Percentiles rank a stretch among this genome's conserved stretches.
These are phyloP conservation scores for Falcunculus frontatus DNA, from an alignment of 2,113 vertebrate species.

Conservation along the genomic window DNA sequence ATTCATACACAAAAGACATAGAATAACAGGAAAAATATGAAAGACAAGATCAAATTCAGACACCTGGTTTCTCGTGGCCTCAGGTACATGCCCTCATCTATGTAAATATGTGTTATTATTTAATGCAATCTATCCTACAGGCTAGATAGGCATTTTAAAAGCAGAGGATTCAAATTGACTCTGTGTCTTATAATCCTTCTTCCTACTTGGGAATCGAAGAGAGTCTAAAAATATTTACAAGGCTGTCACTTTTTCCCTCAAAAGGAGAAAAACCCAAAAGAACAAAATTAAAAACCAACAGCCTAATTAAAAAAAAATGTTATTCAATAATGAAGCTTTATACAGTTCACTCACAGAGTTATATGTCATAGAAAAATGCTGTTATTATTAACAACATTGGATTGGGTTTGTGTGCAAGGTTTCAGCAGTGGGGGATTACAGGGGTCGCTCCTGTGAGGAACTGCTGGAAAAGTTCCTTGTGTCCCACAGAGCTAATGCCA, in stretches of 20 bases:
- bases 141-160: background rate
- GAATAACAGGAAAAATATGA: background rate
- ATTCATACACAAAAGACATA: background rate
- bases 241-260: background rate
- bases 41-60: background rate
- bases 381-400: background rate
- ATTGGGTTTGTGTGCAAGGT: background rate
- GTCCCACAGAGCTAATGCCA: background rate
- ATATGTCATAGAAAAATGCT: background rate
- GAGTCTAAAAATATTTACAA: background rate
- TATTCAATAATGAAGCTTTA: background rate
- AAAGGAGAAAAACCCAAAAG: accelerated
- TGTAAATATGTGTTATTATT: background rate
- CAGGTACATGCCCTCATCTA: background rate
- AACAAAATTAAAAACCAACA: background rate
- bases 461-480: background rate
- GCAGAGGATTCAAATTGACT: background rate
- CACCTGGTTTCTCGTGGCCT: background rate
- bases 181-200: background rate
- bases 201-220: background rate
- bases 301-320: background rate
- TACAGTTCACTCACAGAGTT: background rate
- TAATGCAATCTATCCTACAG: background rate
- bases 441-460: background rate
- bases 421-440: background rate